These are phyloP conservation scores for Epirrhoe tristata DNA, from an alignment of 2,888 invertebrate species.

Conservation along the genomic window DNA sequence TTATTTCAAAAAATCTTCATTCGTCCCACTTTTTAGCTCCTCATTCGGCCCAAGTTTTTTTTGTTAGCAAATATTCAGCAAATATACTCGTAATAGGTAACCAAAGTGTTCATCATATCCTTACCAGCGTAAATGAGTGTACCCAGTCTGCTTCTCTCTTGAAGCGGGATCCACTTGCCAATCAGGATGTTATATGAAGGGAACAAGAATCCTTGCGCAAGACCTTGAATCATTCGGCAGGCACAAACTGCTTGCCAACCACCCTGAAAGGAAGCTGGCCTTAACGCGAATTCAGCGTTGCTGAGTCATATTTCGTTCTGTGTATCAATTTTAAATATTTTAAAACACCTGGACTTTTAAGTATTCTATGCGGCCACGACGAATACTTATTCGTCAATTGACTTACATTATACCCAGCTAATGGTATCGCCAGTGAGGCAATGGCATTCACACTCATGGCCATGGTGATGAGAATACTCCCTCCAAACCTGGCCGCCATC, in stretches of 20 bases:
- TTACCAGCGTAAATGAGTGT: slow-evolving; percentile 67
- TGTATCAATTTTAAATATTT: too few species aligned
- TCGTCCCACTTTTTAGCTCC: too few species aligned
- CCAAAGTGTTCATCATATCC: not conserved
- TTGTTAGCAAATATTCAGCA: too few species aligned
- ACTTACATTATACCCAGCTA: slow-evolving; percentile 48
- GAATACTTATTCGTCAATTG: too few species aligned
- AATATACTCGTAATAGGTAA: too few species aligned
- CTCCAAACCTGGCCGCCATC: slow-evolving; percentile 88
- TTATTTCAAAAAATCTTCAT: too few species aligned
- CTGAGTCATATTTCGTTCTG: too few species aligned
- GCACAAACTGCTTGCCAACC: slow-evolving; percentile 86
- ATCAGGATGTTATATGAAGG: slow-evolving; percentile 86
- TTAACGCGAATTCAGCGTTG: too few species aligned
- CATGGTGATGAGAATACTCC: slow-evolving; percentile 82
- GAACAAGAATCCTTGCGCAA: slow-evolving; percentile 86
- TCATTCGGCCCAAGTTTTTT: too few species aligned
- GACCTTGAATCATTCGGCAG: slow-evolving; percentile 85
- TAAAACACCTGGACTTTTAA: too few species aligned
- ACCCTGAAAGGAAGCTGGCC: slow-evolving; percentile 54
- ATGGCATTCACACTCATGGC: slow-evolving; percentile 64
- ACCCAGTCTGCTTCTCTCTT: slow-evolving; percentile 87
- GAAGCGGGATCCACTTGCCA: slow-evolving; percentile 87
- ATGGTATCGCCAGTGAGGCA: slow-evolving; percentile 45
- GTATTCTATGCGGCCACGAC: too few species aligned